Evolutionary conservation across 2,888 invertebrate species (phyloP).

Genomic region (Urechis unicinctus): DNA sequence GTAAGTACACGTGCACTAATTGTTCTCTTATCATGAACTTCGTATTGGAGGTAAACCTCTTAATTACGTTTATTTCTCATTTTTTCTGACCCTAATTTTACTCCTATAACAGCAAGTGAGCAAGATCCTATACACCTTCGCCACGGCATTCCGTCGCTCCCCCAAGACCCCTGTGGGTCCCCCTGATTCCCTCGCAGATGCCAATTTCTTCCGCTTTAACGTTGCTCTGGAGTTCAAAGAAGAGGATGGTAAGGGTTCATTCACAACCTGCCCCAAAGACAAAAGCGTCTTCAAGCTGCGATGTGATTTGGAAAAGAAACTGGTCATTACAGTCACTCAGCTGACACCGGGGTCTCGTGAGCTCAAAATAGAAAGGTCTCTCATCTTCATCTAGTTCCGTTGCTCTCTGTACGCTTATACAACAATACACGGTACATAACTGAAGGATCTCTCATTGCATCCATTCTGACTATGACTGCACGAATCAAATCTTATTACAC

Average conservation of each 20-base stretch:
- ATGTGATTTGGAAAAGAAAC: slow-evolving; percentile 77
- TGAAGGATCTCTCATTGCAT: no score
- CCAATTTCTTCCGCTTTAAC: slow-evolving; percentile 73
- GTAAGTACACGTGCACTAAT: slow-evolving; percentile 60
- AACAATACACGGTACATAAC: no score
- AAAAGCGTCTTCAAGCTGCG: slow-evolving; percentile 58
- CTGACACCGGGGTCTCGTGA: slow-evolving; percentile 45
- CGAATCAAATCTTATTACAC: neutral
- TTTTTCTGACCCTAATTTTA: neutral
- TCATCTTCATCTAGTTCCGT: neutral
- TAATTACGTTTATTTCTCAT: neutral
- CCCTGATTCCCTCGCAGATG: slow-evolving; percentile 15
- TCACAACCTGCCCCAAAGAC: slow-evolving; percentile 64
- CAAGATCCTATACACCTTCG: slow-evolving; percentile 67
- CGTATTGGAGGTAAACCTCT: no score
- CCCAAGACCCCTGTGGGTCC: slow-evolving; percentile 51
- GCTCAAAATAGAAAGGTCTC: slow-evolving; percentile 68
- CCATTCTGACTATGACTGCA: no score
- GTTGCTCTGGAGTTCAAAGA: slow-evolving; percentile 80
- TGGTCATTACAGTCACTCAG: slow-evolving; percentile 72
- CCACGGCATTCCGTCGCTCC: slow-evolving; percentile 85
- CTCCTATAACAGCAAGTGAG: slow-evolving; percentile 50
- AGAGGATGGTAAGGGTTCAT: slow-evolving; percentile 52
- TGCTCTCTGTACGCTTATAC: neutral
- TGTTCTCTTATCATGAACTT: no score